Evolutionary conservation across 2,797 vertebrate species (phyloP).

Genomic region (Anguilla pacifica): DNA sequence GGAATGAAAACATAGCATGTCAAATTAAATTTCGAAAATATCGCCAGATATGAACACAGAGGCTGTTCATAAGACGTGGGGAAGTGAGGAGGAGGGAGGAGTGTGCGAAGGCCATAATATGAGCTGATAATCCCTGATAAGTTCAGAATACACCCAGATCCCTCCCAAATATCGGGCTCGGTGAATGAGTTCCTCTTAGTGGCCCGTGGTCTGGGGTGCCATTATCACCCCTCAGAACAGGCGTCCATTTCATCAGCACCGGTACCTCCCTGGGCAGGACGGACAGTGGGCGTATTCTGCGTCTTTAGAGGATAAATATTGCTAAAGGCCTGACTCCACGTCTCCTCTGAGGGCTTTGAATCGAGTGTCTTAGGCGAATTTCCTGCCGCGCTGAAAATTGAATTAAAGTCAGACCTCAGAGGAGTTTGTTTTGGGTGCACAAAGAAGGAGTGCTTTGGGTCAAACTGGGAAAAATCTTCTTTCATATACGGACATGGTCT

Average conservation of each 20-base stretch:
- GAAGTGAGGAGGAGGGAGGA: background rate
- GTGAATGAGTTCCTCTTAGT: conserved; percentile 62
- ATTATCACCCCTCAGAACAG: conserved; percentile 49
- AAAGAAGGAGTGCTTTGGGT: conserved; percentile 38
- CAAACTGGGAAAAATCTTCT: conserved; percentile 19
- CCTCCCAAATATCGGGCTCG: conserved; percentile 35
- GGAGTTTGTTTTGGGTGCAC: conserved; percentile 46
- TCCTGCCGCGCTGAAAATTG: conserved; percentile 66
- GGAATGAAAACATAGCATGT: conserved; percentile 28
- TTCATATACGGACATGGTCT: background rate
- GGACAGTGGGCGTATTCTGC: conserved; percentile 77
- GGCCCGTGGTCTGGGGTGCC: conserved; percentile 44
- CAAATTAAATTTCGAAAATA: conserved; percentile 14
- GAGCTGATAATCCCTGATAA: conserved; percentile 62
- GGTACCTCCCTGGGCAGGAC: conserved; percentile 47
- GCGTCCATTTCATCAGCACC: conserved; percentile 61
- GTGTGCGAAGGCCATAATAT: conserved; percentile 47
- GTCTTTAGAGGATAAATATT: conserved; percentile 77
- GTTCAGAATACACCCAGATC: conserved; percentile 40
- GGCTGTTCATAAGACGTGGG: conserved; percentile 26
- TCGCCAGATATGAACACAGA: conserved; percentile 20
- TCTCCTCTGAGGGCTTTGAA: conserved; percentile 41
- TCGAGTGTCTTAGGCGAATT: conserved; percentile 64
- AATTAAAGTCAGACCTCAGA: conserved; percentile 70
- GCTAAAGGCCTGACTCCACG: conserved; percentile 74